phyloP scores from a whole-genome alignment of 2,113 vertebrate species.

The Formicarius rufipectus region DNA sequence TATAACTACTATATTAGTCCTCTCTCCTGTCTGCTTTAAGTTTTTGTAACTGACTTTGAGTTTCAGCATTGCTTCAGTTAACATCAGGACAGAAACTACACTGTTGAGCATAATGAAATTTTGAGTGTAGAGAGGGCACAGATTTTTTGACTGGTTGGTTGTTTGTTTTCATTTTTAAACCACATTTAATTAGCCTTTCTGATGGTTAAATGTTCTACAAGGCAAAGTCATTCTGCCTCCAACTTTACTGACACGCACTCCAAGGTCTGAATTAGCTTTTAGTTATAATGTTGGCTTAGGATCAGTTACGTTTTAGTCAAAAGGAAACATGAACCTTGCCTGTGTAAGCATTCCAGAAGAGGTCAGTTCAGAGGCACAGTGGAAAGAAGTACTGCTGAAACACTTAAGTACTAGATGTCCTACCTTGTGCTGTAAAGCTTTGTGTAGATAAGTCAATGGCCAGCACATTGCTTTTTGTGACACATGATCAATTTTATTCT shows the following conservation, averaged over 20 bases:
- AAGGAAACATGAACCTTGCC: constrained; percentile 33
- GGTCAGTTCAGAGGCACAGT: constrained; percentile 6
- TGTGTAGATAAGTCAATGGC: neutral
- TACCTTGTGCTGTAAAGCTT: neutral
- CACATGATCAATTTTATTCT: neutral
- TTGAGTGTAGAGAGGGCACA: neutral
- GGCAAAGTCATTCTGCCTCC: neutral
- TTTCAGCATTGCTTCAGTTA: neutral
- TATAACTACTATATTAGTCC: neutral
- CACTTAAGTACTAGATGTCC: neutral
- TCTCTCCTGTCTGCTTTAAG: neutral
- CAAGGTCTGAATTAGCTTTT: neutral
- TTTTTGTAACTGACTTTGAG: neutral
- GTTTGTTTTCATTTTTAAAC: neutral
- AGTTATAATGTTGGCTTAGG: neutral
- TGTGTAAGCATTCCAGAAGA: constrained; percentile 26
- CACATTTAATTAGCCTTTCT: neutral
- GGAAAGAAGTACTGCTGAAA: neutral
- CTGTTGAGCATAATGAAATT: neutral
- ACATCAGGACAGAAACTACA: neutral
- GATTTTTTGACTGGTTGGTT: neutral
- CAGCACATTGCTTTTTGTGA: neutral
- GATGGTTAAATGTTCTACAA: neutral
- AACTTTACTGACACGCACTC: neutral
- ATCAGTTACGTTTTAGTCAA: constrained; percentile 29